Evolutionary conservation across 2,797 vertebrate genomes (phyloP).

Genomic region (Phoxinus dragarum): DNA sequence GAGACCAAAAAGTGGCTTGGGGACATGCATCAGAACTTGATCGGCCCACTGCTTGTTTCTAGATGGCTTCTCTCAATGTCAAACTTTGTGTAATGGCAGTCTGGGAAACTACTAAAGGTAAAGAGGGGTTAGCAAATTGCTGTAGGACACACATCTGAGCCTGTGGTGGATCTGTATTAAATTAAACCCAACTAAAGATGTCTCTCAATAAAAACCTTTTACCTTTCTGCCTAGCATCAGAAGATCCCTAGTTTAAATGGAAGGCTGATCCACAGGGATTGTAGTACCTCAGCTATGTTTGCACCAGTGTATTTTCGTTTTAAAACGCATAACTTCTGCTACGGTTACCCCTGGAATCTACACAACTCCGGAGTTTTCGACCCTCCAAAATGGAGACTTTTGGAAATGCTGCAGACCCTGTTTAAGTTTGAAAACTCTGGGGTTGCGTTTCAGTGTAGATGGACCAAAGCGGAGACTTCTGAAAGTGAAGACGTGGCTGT

Average conservation of each 20-base stretch:
- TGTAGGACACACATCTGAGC: neutral
- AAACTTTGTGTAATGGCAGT: neutral
- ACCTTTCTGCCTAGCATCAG: neutral
- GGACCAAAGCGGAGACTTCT: neutral
- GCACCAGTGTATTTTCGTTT: too few species aligned
- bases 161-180: neutral
- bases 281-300: neutral
- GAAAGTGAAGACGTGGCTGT: too few species aligned
- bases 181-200: neutral
- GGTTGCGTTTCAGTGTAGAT: too few species aligned
- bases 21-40: neutral
- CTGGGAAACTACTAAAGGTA: neutral
- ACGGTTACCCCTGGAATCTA: neutral
- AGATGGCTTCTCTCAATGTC: neutral
- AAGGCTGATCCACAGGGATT: neutral
- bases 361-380: neutral
- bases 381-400: neutral
- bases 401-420: neutral
- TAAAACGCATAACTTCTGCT: neutral
- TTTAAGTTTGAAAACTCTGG: too few species aligned
- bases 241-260: neutral
- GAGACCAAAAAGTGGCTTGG: neutral
- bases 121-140: neutral
- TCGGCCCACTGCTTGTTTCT: neutral
- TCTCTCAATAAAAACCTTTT: neutral